These are phyloP conservation scores for Notodonta ziczac DNA, from an alignment of 2,888 invertebrate species.

Conservation along the genomic window DNA sequence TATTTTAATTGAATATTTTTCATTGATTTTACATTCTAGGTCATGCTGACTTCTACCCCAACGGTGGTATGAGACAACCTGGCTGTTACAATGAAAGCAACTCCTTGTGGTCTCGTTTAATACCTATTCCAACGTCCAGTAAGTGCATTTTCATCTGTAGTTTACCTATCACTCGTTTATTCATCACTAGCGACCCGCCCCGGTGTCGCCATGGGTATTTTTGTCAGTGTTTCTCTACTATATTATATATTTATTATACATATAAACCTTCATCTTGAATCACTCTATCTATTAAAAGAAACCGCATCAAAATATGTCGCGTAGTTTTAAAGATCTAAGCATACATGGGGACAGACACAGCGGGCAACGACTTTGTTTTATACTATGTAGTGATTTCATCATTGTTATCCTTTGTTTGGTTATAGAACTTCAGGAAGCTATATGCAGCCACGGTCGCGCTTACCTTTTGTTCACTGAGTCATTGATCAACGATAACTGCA, in stretches of 20 bases:
- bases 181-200: too few species aligned
- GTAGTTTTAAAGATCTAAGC: too few species aligned
- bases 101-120: conserved; percentile 58
- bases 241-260: too few species aligned
- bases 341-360: too few species aligned
- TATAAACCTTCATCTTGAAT: too few species aligned
- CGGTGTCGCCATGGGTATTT: too few species aligned
- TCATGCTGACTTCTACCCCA: conserved; percentile 88
- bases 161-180: too few species aligned
- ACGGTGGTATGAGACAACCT: conserved; percentile 88
- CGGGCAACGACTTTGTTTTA: too few species aligned
- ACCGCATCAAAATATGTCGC: too few species aligned
- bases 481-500: conserved; percentile 77
- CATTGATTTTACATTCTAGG: conserved; percentile 54
- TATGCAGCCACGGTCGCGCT: conserved; percentile 86
- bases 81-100: conserved; percentile 77
- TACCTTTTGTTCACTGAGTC: conserved; percentile 85
- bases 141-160: conserved; percentile 39
- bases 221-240: too few species aligned
- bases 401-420: conserved; percentile 15
- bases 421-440: conserved; percentile 78
- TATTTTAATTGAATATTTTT: too few species aligned
- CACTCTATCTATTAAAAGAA: too few species aligned
- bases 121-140: conserved; percentile 67
- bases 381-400: not conserved